Base-by-base conservation (phyloP, 2,888 invertebrate genomes). In the Platycnemis pennipes region DNA sequence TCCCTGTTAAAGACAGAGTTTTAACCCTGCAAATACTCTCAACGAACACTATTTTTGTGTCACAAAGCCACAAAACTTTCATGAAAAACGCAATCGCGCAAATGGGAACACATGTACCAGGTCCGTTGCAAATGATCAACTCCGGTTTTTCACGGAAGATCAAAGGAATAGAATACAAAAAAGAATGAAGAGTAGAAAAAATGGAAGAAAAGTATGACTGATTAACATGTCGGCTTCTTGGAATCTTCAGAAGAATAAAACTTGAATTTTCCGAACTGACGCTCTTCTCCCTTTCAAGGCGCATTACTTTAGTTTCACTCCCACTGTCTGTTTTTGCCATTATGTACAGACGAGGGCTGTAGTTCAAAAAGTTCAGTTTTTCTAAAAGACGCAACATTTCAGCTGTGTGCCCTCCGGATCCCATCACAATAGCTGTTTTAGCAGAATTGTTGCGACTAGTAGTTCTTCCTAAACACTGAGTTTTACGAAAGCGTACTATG, bases 11-110 rank as follows among this genome's bases (percentile, higher is more conserved):
- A 0, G 99, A 99, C 86, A 99, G 97, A 22, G 98, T 98, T 95
- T 98, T 97, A 0, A 99, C 99, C 95, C 99, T 97, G 96, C 99
- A 99, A 96, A 99, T 98, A 96, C 99, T 99, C 96, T 99, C 99
- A 94, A 99, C 97, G 96, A 99, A 99, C 94, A 99, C 97, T 94
- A 99, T 98, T 96, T 97, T 98, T 94, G 98, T 97, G 95, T 98
- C 97, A 53, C 97, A 96, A 69, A 98, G 95, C 95, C 97, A 98
- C 0, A 98, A 96, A 95, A 98, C 97, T 96, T 98, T 98, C 95
- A 98, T 97, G 0, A 99, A 89, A 96, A 98, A 98, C 31, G 98
- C 98, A 94, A 98, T 97, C 94, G 98, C 95, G 97, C 99, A 99
- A 94, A 99, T 97, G 5, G 99, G 99, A 94, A 99, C 97, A 96